Evolutionary conservation across 92 coral and sea anemone genomes (phyloP), one percentile per base, ranked within the genome.

Genomic region (Porites rus): DNA sequence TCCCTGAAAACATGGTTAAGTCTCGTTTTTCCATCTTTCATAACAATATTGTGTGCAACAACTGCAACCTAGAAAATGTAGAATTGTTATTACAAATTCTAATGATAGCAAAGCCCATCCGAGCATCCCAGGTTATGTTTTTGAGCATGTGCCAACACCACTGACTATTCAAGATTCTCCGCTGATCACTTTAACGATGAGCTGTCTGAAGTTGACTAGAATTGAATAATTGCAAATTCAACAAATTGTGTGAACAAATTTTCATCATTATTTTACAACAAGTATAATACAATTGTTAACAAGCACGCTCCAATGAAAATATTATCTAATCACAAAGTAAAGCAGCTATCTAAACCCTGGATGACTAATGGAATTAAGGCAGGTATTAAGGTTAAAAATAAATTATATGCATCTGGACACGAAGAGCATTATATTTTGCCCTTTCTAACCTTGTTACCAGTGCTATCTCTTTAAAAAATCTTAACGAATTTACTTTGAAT

Each of bases 101-200:
- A 80, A 80, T 80, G 63, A 19, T 25, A 60, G 60, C 69, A 77
- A 77, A 20, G 69, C 69, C 56, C 81, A 77, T 77, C 69, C 69
- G 52, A 77, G 21, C 81, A 77, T 77, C 28, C 51, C 70, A 20
- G 70, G 81, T 77, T 77, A 59, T 61, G 69, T 60, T 61, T 77
- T 61, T 75, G 79, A 75, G 21, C 65, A 75, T 54, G 79, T 75
- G 25, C 25, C 25, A 24, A 24, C 31, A 25, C 72, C 10, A 67
- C 84, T 16, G 92, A 88, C 72, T 88, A 82, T 58, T 88, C 92
- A 51, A 67, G 74, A 69, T 89, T 84, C 50, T 78, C 81, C 22
- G 84, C 43, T 16, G 83, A 77, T 77, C 65, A 19, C 54, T 89
- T 89, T 79, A 84, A 78, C 21, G 28, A 63, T 46, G 92, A 89